phyloP scores from a whole-genome alignment of 2,888 invertebrate species.

The Chrysodeixis includens region DNA sequence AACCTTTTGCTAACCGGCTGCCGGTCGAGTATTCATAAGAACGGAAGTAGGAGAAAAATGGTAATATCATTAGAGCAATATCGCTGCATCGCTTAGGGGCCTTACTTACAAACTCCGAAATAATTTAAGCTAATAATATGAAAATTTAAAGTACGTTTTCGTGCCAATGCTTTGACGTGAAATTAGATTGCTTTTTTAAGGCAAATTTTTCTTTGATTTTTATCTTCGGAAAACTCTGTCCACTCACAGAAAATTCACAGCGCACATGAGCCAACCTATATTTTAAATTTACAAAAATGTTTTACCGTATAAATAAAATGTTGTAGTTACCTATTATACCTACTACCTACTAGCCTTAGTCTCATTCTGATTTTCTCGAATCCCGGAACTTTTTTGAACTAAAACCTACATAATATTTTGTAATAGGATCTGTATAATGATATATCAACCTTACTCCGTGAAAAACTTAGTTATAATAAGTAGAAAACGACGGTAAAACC shows the following conservation, averaged over 20 bases:
- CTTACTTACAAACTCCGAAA: conserved; percentile 58
- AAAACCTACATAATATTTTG: too few relatives aligned
- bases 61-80: conserved; percentile 76
- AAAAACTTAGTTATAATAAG: too few relatives aligned
- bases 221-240: conserved; percentile 5
- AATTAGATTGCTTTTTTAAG: conserved; percentile 14
- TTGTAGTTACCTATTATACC: too few relatives aligned
- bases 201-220: not conserved
- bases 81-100: conserved; percentile 60
- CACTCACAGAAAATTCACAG: not conserved
- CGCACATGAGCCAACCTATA: too few relatives aligned
- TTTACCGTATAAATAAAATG: too few relatives aligned
- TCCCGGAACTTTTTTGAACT: too few relatives aligned
- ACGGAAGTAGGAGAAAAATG: conserved; percentile 73
- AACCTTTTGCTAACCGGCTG: conserved; percentile 71
- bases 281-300: too few relatives aligned
- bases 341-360: too few relatives aligned
- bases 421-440: too few relatives aligned
- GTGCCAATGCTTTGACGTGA: conserved; percentile 9
- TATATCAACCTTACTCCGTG: not conserved
- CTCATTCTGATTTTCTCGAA: too few relatives aligned
- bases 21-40: conserved; percentile 80
- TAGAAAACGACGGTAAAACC: too few relatives aligned
- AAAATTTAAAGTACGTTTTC: conserved; percentile 32
- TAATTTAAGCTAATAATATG: conserved; percentile 49